Evolutionary conservation across 1,140 invertebrate species (phyloP).

Genomic region (Centruroides vittatus): DNA sequence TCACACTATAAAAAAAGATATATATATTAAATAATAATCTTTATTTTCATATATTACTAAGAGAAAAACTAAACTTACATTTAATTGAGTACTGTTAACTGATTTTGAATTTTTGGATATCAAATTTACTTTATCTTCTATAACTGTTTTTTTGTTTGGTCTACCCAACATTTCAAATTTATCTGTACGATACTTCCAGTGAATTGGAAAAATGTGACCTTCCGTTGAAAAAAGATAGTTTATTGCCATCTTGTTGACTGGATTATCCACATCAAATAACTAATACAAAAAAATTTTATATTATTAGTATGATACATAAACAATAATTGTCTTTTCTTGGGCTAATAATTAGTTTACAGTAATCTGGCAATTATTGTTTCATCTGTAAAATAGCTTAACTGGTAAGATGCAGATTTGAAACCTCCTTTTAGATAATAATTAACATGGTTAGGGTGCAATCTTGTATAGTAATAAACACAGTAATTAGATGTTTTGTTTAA

Average conservation of each 20-base stretch:
- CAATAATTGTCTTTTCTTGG: no score
- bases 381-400: no score
- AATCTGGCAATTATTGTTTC: no score
- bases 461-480: no score
- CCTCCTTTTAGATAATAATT: no score
- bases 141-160: background rate
- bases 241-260: conserved; percentile 40
- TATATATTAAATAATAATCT: no score
- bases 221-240: conserved; percentile 51
- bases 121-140: background rate
- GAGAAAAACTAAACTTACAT: conserved; percentile 3
- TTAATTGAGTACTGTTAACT: conserved; percentile 8
- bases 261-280: conserved; percentile 52
- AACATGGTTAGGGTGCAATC: no score
- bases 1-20: conserved; percentile 27
- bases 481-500: no score
- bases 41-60: no score
- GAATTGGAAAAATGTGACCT: conserved; percentile 48
- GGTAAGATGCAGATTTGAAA: no score
- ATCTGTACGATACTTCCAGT: conserved; percentile 30
- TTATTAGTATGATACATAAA: background rate
- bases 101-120: background rate
- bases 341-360: no score
- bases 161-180: conserved; percentile 20
- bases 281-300: conserved; percentile 25